A percentile compares a stretch with the other conserved stretches of the same genome.
Conservation (phyloP, 2,888 invertebrate species). For the Listrodromus nycthemerus region DNA sequence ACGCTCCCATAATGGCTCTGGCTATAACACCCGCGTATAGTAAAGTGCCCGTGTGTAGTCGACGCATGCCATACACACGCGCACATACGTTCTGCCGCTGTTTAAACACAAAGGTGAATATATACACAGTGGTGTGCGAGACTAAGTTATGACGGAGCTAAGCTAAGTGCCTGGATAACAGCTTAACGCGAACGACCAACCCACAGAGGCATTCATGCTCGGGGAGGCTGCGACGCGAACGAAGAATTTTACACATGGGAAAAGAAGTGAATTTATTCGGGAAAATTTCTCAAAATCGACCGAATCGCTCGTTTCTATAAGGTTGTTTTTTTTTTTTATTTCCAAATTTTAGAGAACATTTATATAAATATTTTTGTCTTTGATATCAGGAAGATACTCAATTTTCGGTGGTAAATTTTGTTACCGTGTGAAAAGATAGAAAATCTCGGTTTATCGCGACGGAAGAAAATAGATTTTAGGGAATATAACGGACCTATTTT, state of each 20-base stretch:
- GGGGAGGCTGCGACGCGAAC: not conserved
- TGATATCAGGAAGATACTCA: too few relatives aligned
- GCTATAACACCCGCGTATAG: conserved; percentile 5
- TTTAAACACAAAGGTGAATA: conserved; percentile 1
- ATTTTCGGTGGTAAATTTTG: too few relatives aligned
- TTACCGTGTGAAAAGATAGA: too few relatives aligned
- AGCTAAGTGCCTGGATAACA: conserved; percentile 36
- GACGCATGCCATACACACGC: not conserved
- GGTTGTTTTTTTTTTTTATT: too few relatives aligned
- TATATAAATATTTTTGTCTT: too few relatives aligned
- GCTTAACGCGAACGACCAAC: conserved; percentile 24
- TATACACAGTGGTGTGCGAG: conserved; percentile 24
- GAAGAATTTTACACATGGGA: not conserved
- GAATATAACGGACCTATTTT: too few relatives aligned
- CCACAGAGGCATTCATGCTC: not conserved
- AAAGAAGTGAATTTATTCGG: not conserved
- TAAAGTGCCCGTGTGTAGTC: conserved; percentile 4
- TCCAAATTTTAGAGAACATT: too few relatives aligned
- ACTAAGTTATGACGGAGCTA: conserved; percentile 24
- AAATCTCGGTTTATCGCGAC: too few relatives aligned
- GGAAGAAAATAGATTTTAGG: too few relatives aligned
- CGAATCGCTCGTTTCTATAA: too few relatives aligned
- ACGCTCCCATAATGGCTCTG: not conserved
- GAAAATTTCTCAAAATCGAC: not conserved
- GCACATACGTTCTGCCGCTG: not conserved